A percentile compares a stretch with the other conserved stretches of the same genome.
Conservation (phyloP, 2,113 vertebrate genomes). For the Halcyon senegalensis region DNA sequence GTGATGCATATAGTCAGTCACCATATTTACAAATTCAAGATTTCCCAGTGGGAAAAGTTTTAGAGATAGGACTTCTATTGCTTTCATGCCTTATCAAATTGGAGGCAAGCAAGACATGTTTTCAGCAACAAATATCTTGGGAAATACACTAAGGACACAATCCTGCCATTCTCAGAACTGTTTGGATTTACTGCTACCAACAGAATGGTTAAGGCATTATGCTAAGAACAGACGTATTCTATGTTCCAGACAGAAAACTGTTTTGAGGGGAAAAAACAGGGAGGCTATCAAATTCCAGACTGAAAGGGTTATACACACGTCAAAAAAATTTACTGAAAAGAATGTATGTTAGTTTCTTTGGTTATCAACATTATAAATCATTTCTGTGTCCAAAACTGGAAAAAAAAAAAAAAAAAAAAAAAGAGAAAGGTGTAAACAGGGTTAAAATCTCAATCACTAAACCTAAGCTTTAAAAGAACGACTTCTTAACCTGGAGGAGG, state of each 20-base stretch:
- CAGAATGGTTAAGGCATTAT: not conserved
- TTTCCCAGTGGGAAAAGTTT: slow-evolving; percentile 47
- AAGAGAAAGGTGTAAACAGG: not conserved
- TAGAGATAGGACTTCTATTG: slow-evolving; percentile 23
- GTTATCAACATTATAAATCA: not conserved
- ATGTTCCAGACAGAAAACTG: not conserved
- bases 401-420: not conserved
- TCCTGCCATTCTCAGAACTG: not conserved
- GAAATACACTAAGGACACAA: slow-evolving; percentile 10
- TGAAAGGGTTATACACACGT: not conserved
- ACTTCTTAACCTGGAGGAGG: not conserved
- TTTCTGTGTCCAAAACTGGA: not conserved
- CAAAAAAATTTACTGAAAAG: not conserved
- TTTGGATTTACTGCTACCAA: not conserved
- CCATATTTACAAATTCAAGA: slow-evolving; percentile 36
- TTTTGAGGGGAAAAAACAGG: not conserved
- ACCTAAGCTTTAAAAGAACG: not conserved
- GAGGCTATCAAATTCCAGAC: not conserved
- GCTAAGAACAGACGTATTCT: not conserved
- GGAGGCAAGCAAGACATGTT: not conserved
- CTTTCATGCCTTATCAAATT: slow-evolving; percentile 49
- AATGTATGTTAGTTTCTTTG: not conserved
- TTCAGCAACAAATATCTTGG: slow-evolving; percentile 20
- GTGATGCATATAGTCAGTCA: slow-evolving; percentile 54
- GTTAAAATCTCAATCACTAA: not conserved